Conservation (phyloP, 2,113 vertebrate genomes). For the Chionomys nivalis region DNA sequence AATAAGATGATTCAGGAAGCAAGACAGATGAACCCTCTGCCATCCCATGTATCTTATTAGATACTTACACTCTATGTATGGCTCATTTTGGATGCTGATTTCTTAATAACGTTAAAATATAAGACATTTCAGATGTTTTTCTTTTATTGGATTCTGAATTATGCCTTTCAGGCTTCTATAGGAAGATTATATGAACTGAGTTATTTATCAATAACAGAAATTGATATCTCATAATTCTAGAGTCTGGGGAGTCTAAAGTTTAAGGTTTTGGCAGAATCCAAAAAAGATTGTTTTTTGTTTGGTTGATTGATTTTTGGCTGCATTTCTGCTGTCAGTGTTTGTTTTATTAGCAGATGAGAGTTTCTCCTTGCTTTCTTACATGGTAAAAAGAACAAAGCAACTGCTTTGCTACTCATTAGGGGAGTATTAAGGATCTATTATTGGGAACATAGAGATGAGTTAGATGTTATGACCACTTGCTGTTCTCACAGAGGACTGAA, state of each 20-base stretch:
- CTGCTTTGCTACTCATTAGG: neutral
- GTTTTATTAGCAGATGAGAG: too few relatives aligned
- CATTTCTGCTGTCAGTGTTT: neutral
- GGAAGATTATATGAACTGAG: neutral
- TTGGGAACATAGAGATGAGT: neutral
- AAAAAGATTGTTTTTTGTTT: neutral
- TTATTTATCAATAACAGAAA: neutral
- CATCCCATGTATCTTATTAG: neutral
- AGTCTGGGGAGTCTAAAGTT: neutral
- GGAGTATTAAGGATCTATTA: neutral
- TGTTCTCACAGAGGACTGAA: neutral
- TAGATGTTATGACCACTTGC: too few relatives aligned
- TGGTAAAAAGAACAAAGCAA: neutral
- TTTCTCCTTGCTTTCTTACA: neutral
- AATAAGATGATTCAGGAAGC: neutral
- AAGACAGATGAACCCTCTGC: neutral
- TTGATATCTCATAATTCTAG: neutral
- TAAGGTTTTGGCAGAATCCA: neutral
- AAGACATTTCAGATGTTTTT: neutral
- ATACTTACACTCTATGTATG: neutral
- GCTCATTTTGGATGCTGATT: neutral
- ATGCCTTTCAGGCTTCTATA: neutral
- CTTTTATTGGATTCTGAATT: neutral
- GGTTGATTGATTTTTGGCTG: neutral
- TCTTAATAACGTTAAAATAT: neutral